Conservation (phyloP, 2,113 vertebrate species). For the Ophthalmolycus amberensis region DNA sequence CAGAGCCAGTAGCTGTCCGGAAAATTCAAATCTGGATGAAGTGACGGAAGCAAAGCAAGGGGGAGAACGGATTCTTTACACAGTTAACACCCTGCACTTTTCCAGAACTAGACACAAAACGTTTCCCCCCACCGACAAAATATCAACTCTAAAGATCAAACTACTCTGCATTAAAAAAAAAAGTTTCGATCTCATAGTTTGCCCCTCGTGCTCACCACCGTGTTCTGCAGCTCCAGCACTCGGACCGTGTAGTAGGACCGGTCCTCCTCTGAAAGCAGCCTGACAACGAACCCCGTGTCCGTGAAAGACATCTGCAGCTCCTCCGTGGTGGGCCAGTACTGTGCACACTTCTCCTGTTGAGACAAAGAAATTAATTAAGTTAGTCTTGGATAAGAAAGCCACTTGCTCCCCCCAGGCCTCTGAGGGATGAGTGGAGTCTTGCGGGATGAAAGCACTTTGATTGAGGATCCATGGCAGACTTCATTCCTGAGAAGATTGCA, state of each 20-base stretch:
- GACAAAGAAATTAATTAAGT: constrained; percentile 44
- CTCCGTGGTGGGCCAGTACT: constrained; percentile 94
- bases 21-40: background rate
- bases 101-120: background rate
- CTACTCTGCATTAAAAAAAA: background rate
- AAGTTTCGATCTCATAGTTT: background rate
- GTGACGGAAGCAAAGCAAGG: background rate
- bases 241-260: constrained; percentile 94
- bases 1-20: background rate
- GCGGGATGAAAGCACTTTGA: background rate
- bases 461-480: too few species aligned
- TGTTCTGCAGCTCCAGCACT: constrained; percentile 91
- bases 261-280: constrained; percentile 91
- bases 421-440: background rate
- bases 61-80: background rate
- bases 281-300: constrained; percentile 93
- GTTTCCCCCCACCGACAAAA: background rate
- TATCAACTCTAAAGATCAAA: background rate
- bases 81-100: background rate
- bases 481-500: background rate
- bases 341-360: constrained; percentile 95
- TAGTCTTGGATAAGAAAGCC: background rate
- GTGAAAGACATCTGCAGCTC: constrained; percentile 90
- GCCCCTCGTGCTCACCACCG: constrained; percentile 83
- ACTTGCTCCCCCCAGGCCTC: background rate